Evolutionary conservation across 2,888 invertebrate species (phyloP).

Genomic region (Cantharis rufa): DNA sequence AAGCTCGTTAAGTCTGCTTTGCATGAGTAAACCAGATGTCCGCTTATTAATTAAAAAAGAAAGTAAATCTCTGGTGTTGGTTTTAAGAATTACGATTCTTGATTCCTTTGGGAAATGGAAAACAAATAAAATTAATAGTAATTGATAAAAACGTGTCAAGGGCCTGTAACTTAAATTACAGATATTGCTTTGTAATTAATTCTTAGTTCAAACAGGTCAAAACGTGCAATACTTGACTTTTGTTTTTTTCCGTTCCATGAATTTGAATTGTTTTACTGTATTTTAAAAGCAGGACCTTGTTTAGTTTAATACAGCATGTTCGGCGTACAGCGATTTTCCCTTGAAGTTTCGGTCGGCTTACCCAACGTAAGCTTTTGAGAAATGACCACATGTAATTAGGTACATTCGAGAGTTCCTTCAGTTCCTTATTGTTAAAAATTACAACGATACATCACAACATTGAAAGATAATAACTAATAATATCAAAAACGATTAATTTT

Average conservation of each 20-base stretch:
- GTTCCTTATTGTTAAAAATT: background rate
- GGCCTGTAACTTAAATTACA: too few species aligned
- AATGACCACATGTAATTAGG: background rate
- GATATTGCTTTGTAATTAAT: too few species aligned
- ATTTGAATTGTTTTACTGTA: too few species aligned
- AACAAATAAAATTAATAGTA: background rate
- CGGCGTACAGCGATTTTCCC: background rate
- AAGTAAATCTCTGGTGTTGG: background rate
- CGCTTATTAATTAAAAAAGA: background rate
- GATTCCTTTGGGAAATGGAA: background rate
- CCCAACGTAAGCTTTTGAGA: background rate
- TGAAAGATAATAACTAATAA: slow-evolving; percentile 15
- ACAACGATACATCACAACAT: background rate
- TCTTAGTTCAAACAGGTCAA: too few species aligned
- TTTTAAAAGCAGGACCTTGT: too few species aligned
- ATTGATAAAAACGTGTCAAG: background rate
- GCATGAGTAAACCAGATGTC: background rate
- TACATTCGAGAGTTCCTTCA: background rate
- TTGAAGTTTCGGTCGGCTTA: background rate
- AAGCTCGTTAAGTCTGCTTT: background rate
- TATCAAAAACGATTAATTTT: background rate
- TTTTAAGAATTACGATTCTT: background rate
- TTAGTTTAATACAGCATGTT: background rate
- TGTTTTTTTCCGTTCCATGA: too few species aligned
- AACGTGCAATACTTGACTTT: too few species aligned